Conservation (phyloP, 2,113 vertebrate species). For the Murina feae region DNA sequence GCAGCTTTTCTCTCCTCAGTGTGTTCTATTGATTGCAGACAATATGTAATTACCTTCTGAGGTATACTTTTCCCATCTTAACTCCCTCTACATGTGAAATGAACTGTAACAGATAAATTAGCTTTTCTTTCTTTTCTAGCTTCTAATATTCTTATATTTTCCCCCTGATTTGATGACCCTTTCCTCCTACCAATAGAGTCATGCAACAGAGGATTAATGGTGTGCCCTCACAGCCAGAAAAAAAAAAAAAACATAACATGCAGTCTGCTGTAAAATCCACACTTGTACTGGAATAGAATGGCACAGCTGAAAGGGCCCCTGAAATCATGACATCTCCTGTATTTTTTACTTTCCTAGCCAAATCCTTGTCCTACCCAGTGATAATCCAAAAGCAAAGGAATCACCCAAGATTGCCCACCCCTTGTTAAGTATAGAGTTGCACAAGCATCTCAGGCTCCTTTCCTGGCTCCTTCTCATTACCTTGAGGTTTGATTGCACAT, state of each 20-base stretch:
- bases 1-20: constrained; percentile 34
- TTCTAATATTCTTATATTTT: constrained; percentile 30
- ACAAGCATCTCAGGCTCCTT: too few relatives aligned
- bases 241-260: constrained; percentile 9
- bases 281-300: not conserved
- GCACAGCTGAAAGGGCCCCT: not conserved
- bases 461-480: not conserved
- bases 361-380: not conserved
- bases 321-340: not conserved
- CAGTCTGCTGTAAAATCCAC: not conserved
- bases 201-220: not conserved
- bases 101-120: constrained; percentile 64
- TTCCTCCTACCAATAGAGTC: not conserved
- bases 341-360: too few relatives aligned
- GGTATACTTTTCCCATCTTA: constrained; percentile 55
- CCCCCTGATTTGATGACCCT: constrained; percentile 1
- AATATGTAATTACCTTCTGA: constrained; percentile 61
- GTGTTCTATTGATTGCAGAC: constrained; percentile 61
- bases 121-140: not conserved
- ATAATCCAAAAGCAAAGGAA: not conserved
- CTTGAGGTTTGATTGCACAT: rapidly evolving
- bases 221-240: not conserved
- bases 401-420: rapidly evolving
- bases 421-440: not conserved
- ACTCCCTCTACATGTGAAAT: constrained; percentile 61